phyloP scores from a whole-genome alignment of 2,888 invertebrate species.

The Cantharis lateralis region DNA sequence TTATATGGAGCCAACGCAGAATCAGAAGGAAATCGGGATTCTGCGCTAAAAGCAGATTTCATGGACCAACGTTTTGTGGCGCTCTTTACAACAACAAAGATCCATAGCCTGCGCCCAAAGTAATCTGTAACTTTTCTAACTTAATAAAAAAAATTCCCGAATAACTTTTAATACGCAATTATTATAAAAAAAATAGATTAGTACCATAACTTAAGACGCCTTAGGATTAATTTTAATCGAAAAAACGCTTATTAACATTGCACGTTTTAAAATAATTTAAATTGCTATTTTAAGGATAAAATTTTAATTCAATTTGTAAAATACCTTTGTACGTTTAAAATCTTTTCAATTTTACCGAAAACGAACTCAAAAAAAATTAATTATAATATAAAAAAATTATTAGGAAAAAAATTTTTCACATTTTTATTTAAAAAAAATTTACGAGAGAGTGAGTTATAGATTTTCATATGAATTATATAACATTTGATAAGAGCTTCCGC shows the following conservation, averaged over 20 bases:
- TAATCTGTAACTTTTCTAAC: constrained; percentile 9
- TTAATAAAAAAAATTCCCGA: background rate
- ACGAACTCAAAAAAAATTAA: background rate
- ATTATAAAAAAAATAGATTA: background rate
- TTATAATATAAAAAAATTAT: too few relatives aligned
- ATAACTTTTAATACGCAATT: background rate
- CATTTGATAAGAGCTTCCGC: background rate
- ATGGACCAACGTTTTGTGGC: constrained; percentile 36
- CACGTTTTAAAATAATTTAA: background rate
- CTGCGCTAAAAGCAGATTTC: constrained; percentile 39
- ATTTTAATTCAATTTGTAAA: background rate
- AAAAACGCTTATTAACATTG: background rate
- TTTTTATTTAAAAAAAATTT: background rate
- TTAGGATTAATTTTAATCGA: background rate
- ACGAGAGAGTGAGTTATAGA: background rate
- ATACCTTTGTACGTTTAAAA: background rate
- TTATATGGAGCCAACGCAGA: constrained; percentile 45
- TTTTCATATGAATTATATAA: background rate
- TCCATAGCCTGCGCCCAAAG: constrained; percentile 13
- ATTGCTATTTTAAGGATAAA: background rate
- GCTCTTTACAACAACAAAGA: constrained; percentile 21
- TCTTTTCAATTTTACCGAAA: background rate
- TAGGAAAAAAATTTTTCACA: background rate
- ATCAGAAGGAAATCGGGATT: constrained; percentile 42
- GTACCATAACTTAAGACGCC: background rate